Base-by-base conservation (phyloP, 2,797 vertebrate species). In the Coreius guichenoti region DNA sequence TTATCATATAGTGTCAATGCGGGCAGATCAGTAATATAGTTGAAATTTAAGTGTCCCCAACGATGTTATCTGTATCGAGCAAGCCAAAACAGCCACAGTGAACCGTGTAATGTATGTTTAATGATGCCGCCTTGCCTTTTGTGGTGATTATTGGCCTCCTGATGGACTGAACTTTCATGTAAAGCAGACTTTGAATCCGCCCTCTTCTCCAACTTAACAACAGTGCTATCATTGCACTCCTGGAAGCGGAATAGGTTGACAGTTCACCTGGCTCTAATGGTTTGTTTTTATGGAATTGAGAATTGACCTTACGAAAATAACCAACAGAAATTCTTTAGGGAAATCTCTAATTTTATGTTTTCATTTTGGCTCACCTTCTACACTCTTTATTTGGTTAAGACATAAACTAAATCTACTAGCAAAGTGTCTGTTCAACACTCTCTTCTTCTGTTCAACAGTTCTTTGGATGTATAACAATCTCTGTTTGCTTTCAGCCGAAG, bases 151-250 rank as follows among this genome's bases (percentile, higher is more conserved):
- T 76, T 63, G 31, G 47, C 74, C 54, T 67, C 56, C 74, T 33
- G 69, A 54, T 80, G 58, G 69, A 78, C 43, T 65, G 80, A 73
- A 84, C 54, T 84, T 78, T 88, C 65, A 77, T 83, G 86, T 81
- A 80, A 81, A 80, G 69, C 79, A 86, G 56, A 70, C 45, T 88
- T 90, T 87, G 86, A 82, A 63, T 69, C 19, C 16, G 61, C 76
- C 82, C 84, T 74, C 61, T 87, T 82, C 74, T 82, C 82, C 79
- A 82, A 78, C 72, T 86, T 86, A 49, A 67, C 54, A 81, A 84
- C 79, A 82, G 23, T 68, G 23, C 70, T 80, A 45, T 86, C 84
- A 86, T 68, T 63, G 65, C 80, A 86, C 29, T 88, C 85, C 86
- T 87, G 87, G 84, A 54, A 84, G 21, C 26, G 63, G 78, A 76